Percentiles rank a stretch among this genome's conserved stretches.
phyloP scores from a whole-genome alignment of 2,113 vertebrate genomes.

The Ochotona princeps region DNA sequence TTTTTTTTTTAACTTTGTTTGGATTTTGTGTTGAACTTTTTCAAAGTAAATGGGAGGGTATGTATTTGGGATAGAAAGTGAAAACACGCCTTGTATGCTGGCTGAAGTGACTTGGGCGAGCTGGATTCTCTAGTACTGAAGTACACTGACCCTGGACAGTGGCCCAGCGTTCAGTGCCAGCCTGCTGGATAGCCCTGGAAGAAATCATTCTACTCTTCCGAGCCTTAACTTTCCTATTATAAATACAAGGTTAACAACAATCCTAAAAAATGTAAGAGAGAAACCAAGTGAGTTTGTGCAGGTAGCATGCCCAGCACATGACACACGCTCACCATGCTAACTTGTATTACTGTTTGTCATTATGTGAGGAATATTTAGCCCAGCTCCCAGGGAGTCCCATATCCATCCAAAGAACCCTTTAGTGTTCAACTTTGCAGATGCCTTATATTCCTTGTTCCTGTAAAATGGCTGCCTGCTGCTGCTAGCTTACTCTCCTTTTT shows the following conservation, averaged over 20 bases:
- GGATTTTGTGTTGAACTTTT: background rate
- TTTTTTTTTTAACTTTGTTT: background rate
- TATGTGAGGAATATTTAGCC: background rate
- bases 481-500: background rate
- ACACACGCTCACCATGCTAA: background rate
- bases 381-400: background rate
- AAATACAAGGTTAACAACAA: constrained; percentile 11
- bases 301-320: background rate
- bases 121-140: background rate
- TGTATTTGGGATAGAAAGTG: background rate
- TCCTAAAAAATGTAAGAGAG: background rate
- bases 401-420: background rate
- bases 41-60: background rate
- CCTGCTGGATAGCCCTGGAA: background rate
- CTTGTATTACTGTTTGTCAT: background rate
- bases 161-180: background rate
- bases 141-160: background rate
- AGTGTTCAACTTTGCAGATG: background rate
- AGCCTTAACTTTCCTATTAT: constrained; percentile 12
- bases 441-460: background rate
- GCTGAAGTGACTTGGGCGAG: background rate
- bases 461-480: background rate
- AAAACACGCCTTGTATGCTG: background rate
- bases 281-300: background rate
- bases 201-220: background rate